Evolutionary conservation across 2,113 vertebrate species (phyloP).

Genomic region (Penelope pileata): DNA sequence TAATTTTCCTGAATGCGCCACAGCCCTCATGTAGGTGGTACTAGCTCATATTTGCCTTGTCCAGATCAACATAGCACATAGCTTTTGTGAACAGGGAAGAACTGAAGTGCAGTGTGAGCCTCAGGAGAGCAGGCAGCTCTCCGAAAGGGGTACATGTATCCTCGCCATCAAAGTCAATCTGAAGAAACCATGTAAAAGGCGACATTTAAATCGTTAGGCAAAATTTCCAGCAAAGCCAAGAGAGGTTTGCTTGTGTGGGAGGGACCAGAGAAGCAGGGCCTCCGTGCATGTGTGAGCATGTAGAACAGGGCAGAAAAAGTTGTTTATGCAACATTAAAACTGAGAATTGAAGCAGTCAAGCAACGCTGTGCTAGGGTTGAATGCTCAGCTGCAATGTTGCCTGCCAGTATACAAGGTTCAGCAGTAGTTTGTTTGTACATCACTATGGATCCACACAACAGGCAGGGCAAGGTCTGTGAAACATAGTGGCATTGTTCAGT

Average conservation of each 20-base stretch:
- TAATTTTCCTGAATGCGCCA: neutral
- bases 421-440: neutral
- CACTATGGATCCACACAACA: neutral
- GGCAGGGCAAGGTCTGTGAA: neutral
- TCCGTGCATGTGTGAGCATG: slow-evolving; percentile 5
- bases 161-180: neutral
- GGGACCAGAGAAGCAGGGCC: slow-evolving; percentile 5
- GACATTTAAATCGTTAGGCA: neutral
- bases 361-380: neutral
- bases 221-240: neutral
- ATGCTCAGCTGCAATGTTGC: neutral
- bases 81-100: neutral
- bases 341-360: slow-evolving; percentile 48
- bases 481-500: neutral
- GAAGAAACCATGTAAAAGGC: neutral
- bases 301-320: neutral
- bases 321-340: slow-evolving; percentile 39
- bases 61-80: neutral
- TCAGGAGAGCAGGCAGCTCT: neutral
- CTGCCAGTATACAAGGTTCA: neutral
- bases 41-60: neutral
- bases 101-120: neutral
- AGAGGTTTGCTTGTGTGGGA: slow-evolving; percentile 19
- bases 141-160: neutral
- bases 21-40: neutral